Base-by-base conservation (phyloP, 2,888 invertebrate genomes). In the Chorisops tibialis region DNA sequence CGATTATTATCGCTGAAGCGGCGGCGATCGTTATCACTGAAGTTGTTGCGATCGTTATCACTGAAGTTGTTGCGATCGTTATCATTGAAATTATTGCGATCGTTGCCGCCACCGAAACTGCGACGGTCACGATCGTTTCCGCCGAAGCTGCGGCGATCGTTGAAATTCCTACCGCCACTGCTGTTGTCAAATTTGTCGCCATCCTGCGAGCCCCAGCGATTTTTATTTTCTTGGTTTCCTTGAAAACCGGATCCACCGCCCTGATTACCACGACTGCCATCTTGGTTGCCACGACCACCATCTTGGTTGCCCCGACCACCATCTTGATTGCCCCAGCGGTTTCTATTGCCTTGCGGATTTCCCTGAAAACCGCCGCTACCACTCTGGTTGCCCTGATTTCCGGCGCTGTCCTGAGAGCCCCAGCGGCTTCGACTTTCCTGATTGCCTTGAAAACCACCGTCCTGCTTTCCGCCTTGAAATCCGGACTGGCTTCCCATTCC, bases 11-110 rank as follows among this genome's bases (percentile, higher is more conserved):
- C 24, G 4, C 24, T 18, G 47, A 59, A 2, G 12, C 49, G 7
- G 61, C 56, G 4, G 24, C 24, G 24, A 24, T 24, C 7, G 24
- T 24, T 24, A 7, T 24, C 24, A 5, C 24, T 18, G 47, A 59
- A 2, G 12, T 50, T 12, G 61, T 58, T 7, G 14, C 62, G 61
- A 61, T 61, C 63, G 11, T 62, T 64, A 37, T 54, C 54, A 48
- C 49, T 45, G 1, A 22, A 19, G 21, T 45, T 19, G 18, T 22
- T 38, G 11, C 63, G 59, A 30, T 30, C 30, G 30, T 30, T 30
- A 48, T 49, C 66, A 45, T 37, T 59, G 45, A 62, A 64, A 41
- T 64, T 64, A 38, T 63, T 66, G 18, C 52, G 22, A 19, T 64
- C 59, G 16, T 62, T 50, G 22, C 45, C 39, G 2, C 50, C 49